Percentiles rank a stretch among this genome's conserved stretches.
Evolutionary conservation across 1,140 invertebrate genomes (phyloP).

Genomic region (Anoplophora glabripennis): DNA sequence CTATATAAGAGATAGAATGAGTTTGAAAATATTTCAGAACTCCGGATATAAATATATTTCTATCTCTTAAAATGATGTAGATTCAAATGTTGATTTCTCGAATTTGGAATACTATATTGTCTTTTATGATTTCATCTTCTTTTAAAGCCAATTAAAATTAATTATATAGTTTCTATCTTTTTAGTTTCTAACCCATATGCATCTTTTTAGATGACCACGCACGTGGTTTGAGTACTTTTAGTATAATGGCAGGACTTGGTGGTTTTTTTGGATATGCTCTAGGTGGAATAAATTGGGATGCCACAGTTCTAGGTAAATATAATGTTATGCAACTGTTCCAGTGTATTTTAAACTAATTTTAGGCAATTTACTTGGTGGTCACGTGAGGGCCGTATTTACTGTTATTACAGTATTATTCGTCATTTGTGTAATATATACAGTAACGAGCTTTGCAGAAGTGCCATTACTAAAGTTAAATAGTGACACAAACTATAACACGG

Average conservation of each 20-base stretch:
- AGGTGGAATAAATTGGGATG: conserved; percentile 92
- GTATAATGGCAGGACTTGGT: conserved; percentile 93
- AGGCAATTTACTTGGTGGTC: conserved; percentile 77
- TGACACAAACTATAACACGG: too few species aligned
- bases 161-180: too few species aligned
- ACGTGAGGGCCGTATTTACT: conserved; percentile 86
- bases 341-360: conserved; percentile 32
- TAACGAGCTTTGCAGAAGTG: conserved; percentile 86
- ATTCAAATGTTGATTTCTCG: too few species aligned
- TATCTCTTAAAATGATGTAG: too few species aligned
- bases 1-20: too few species aligned
- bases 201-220: conserved; percentile 83
- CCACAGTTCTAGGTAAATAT: conserved; percentile 67
- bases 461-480: too few species aligned
- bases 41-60: too few species aligned
- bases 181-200: too few species aligned
- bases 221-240: conserved; percentile 89
- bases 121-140: too few species aligned
- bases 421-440: conserved; percentile 72
- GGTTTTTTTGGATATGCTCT: conserved; percentile 91
- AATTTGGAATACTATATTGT: too few species aligned
- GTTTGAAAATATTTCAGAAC: too few species aligned
- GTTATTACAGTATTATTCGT: conserved; percentile 85
- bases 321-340: background rate
- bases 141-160: too few species aligned